phyloP scores from a whole-genome alignment of 2,113 vertebrate species.

The Peromyscus leucopus region DNA sequence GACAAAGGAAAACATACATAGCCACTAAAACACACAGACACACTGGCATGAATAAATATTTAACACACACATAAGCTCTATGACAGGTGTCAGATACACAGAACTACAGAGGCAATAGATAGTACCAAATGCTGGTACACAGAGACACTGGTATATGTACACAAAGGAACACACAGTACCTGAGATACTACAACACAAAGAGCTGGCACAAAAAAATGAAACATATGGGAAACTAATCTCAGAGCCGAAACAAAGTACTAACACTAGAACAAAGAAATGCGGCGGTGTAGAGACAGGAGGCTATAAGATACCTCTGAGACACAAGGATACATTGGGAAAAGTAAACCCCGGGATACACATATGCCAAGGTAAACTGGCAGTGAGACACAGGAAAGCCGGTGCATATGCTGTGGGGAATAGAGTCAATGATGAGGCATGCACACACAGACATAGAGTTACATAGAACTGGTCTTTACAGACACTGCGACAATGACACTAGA shows the following conservation, averaged over 20 bases:
- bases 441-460: background rate
- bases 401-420: background rate
- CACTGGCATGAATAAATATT: constrained; percentile 43
- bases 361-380: background rate
- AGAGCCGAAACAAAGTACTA: background rate
- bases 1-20: constrained; percentile 22
- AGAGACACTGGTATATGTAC: background rate
- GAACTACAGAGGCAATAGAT: background rate
- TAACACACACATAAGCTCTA: constrained; percentile 26
- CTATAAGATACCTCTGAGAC: background rate
- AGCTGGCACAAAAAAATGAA: background rate
- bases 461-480: background rate
- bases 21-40: constrained; percentile 24
- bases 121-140: constrained; percentile 3
- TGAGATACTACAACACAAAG: background rate
- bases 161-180: background rate
- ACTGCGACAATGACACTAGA: background rate
- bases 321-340: background rate
- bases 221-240: constrained; percentile 20
- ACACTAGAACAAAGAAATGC: background rate
- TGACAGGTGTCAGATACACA: constrained; percentile 4
- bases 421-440: background rate
- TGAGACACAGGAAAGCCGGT: background rate
- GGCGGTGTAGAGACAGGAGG: background rate
- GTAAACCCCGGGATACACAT: background rate